Evolutionary conservation across 2,113 vertebrate species (phyloP).

Genomic region (Saguinus midas): DNA sequence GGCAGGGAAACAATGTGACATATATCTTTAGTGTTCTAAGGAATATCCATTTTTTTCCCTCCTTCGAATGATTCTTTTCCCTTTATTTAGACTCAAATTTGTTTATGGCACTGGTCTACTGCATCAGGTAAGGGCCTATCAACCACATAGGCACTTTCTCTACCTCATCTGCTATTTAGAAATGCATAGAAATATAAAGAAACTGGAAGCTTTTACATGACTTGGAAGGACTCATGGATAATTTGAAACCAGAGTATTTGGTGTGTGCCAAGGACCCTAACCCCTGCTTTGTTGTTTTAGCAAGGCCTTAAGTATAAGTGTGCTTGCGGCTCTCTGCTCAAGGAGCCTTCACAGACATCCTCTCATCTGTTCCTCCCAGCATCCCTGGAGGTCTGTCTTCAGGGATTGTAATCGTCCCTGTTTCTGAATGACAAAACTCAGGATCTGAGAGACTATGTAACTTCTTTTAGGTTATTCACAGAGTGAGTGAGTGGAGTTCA

Average conservation of each 20-base stretch:
- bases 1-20: neutral
- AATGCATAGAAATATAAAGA: neutral
- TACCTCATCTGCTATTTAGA: neutral
- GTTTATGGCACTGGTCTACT: neutral
- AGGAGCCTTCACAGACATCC: neutral
- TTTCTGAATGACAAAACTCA: neutral
- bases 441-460: neutral
- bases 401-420: neutral
- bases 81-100: neutral
- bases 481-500: neutral
- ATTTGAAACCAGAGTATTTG: neutral
- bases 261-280: neutral
- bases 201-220: neutral
- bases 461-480: neutral
- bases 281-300: neutral
- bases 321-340: neutral
- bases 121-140: neutral
- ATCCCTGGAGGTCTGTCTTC: neutral
- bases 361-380: neutral
- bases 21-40: neutral
- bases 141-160: rapidly evolving
- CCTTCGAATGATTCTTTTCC: neutral
- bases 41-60: neutral
- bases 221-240: neutral
- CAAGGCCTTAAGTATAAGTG: neutral